Conservation (phyloP, 2,113 vertebrate genomes). For the Anser brachyrhynchus region DNA sequence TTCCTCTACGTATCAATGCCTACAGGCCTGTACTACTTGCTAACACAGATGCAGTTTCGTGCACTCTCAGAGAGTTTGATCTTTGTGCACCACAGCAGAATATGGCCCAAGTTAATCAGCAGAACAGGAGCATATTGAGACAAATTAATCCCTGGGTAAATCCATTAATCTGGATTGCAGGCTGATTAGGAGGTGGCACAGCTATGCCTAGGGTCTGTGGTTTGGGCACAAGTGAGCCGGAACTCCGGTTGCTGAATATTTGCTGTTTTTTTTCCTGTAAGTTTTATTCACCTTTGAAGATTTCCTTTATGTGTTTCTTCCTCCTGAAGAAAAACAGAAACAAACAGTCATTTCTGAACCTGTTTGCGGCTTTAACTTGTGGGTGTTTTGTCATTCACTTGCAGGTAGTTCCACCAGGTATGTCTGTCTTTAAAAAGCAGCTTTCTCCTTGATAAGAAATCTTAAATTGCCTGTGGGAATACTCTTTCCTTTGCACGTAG, state of each 20-base stretch:
- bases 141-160: background rate
- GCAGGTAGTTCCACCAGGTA: background rate
- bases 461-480: background rate
- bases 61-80: background rate
- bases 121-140: background rate
- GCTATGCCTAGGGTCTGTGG: background rate
- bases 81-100: background rate
- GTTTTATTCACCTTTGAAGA: slow-evolving; percentile 88
- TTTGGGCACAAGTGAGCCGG: background rate
- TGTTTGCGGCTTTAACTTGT: background rate
- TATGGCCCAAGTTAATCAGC: background rate
- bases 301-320: slow-evolving; percentile 90
- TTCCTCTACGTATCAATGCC: background rate
- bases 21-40: background rate
- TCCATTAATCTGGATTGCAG: background rate
- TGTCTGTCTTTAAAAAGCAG: background rate
- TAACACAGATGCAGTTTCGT: rapidly evolving
- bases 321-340: slow-evolving; percentile 78
- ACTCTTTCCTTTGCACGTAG: background rate
- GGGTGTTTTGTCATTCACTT: background rate
- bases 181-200: background rate
- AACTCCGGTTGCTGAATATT: background rate
- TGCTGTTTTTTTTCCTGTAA: background rate
- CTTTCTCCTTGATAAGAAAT: background rate
- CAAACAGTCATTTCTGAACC: slow-evolving; percentile 4